Conservation (phyloP, 2,797 vertebrate species). For the Artibeus jamaicensis region DNA sequence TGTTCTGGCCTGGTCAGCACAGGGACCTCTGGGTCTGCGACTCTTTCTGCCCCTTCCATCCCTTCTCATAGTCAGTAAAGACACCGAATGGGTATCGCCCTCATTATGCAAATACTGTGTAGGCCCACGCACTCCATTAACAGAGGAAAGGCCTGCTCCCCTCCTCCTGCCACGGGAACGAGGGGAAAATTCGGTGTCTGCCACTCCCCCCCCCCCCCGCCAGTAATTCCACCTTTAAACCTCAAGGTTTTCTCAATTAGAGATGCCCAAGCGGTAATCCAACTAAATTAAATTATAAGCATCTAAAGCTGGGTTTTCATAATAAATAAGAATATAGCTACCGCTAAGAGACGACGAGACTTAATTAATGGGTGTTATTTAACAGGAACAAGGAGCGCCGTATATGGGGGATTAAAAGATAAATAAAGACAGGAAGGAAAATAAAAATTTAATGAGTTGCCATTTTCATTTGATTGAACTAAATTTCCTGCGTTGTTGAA, state of each 20-base stretch:
- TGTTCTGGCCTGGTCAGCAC: not conserved
- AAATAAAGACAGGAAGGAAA: slow-evolving; percentile 72
- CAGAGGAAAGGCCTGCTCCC: not conserved
- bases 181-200: slow-evolving; percentile 24
- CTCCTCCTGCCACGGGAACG: not conserved
- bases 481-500: slow-evolving; percentile 45
- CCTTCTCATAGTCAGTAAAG: not conserved
- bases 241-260: slow-evolving; percentile 49
- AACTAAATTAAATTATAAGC: slow-evolving; percentile 75
- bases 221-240: slow-evolving; percentile 60
- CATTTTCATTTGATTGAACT: slow-evolving; percentile 68
- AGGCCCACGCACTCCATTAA: not conserved
- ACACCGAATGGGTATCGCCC: not conserved
- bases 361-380: slow-evolving; percentile 77
- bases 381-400: slow-evolving; percentile 71
- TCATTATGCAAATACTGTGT: not conserved
- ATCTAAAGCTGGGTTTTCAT: slow-evolving; percentile 67
- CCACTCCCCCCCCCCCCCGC: not conserved
- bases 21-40: not conserved
- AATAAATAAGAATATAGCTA: slow-evolving; percentile 77
- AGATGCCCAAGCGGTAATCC: slow-evolving; percentile 61
- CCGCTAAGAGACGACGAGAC: slow-evolving; percentile 66
- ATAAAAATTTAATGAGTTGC: slow-evolving; percentile 74
- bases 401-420: slow-evolving; percentile 73
- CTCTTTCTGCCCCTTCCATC: not conserved